phyloP scores from a whole-genome alignment of 2,888 invertebrate species.

The Hedychridium roseum region DNA sequence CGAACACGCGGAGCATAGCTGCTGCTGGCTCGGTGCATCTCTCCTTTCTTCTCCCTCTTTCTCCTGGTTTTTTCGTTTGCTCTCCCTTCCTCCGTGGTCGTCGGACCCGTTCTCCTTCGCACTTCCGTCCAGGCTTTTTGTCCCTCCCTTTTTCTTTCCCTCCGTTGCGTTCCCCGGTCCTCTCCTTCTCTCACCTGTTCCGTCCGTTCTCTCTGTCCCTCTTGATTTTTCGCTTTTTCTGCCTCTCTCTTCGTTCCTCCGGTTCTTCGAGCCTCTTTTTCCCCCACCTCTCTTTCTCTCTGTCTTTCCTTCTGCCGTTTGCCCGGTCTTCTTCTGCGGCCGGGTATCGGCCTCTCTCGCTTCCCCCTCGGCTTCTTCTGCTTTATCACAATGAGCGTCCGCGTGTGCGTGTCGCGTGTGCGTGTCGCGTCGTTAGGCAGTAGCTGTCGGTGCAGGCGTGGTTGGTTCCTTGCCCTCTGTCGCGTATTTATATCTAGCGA shows the following conservation, averaged over 20 bases:
- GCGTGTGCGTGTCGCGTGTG: slow-evolving; percentile 43
- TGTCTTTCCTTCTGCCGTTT: slow-evolving; percentile 4
- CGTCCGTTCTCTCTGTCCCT: slow-evolving; percentile 10
- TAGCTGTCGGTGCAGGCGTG: slow-evolving; percentile 49
- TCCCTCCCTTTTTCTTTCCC: slow-evolving; percentile 5
- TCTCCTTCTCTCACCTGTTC: slow-evolving; percentile 7
- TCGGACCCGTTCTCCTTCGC: slow-evolving; percentile 6
- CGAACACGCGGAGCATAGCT: slow-evolving; percentile 38
- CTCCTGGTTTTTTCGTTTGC: slow-evolving; percentile 5
- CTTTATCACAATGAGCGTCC: slow-evolving; percentile 46
- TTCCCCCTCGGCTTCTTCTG: slow-evolving; percentile 30
- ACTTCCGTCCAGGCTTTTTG: neutral
- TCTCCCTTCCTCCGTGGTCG: slow-evolving; percentile 3
- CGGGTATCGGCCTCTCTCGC: slow-evolving; percentile 1
- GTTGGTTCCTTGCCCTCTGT: slow-evolving; percentile 59
- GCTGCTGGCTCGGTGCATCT: slow-evolving; percentile 25
- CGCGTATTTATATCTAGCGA: slow-evolving; percentile 58
- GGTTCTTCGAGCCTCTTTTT: slow-evolving; percentile 1
- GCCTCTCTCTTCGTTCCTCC: slow-evolving; percentile 8
- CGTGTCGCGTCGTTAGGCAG: slow-evolving; percentile 50
- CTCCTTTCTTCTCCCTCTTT: slow-evolving; percentile 19
- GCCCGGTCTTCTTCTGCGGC: slow-evolving; percentile 3
- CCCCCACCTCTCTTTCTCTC: neutral
- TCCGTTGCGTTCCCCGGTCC: slow-evolving; percentile 4
- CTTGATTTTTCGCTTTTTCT: slow-evolving; percentile 12